phyloP scores from a whole-genome alignment of 2,888 invertebrate species.

The Callimorpha dominula region DNA sequence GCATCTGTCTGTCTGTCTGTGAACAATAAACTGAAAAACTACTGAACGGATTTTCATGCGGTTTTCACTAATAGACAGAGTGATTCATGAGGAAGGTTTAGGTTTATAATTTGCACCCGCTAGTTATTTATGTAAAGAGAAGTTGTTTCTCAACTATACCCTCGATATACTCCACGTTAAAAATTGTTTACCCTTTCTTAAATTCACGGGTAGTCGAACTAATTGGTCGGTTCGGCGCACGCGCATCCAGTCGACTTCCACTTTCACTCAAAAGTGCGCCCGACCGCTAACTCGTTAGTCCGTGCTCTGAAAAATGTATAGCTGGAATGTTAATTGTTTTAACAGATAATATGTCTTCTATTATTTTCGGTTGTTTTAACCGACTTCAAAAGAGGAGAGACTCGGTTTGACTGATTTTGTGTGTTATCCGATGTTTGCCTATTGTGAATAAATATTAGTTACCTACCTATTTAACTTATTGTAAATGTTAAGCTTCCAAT shows the following conservation, averaged over 20 bases:
- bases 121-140: too few relatives aligned
- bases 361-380: background rate
- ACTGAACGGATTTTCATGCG: too few relatives aligned
- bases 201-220: conserved; percentile 10
- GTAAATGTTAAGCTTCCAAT: too few relatives aligned
- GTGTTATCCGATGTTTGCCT: background rate
- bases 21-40: too few relatives aligned
- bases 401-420: background rate
- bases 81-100: too few relatives aligned
- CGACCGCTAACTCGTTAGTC: conserved; percentile 7
- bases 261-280: background rate
- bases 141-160: too few relatives aligned
- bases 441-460: background rate
- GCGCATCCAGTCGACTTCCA: background rate
- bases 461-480: too few relatives aligned
- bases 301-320: background rate
- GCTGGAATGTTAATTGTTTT: conserved; percentile 16
- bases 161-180: background rate
- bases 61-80: too few relatives aligned
- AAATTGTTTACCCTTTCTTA: background rate
- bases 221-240: conserved; percentile 10
- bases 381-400: background rate
- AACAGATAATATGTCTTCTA: background rate
- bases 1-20: too few relatives aligned
- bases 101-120: too few relatives aligned